Evolutionary conservation across 2,888 invertebrate genomes (phyloP).

Genomic region (Tortricodes alternella): DNA sequence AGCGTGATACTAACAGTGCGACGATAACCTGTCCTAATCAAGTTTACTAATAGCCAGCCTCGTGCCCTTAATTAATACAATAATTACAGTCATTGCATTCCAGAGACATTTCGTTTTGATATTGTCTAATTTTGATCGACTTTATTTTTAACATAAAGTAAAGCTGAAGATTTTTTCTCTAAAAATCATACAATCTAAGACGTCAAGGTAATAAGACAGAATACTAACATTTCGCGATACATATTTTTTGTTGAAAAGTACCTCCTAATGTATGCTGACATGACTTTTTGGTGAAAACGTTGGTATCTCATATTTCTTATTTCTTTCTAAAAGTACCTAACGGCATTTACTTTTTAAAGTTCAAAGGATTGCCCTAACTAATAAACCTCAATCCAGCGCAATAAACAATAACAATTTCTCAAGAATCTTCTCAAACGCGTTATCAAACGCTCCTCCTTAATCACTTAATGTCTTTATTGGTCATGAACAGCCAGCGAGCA

Average conservation of each 20-base stretch:
- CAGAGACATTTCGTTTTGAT: not conserved
- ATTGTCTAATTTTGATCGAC: not conserved
- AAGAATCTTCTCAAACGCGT: conserved; percentile 3
- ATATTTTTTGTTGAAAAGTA: no score
- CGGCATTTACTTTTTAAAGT: no score
- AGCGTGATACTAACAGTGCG: no score
- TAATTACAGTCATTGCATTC: conserved; percentile 21
- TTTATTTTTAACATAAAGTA: not conserved
- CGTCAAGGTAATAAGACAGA: no score
- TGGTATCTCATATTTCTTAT: no score
- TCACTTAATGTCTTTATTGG: conserved; percentile 26
- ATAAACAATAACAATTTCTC: not conserved
- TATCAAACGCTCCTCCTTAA: conserved; percentile 15
- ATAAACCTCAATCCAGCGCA: not conserved
- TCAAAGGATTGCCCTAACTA: no score
- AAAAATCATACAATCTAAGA: no score
- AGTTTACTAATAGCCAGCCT: conserved; percentile 19
- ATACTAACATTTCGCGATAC: no score
- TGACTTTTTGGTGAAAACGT: no score
- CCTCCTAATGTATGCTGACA: no score
- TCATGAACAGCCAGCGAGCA: conserved; percentile 26
- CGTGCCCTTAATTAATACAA: conserved; percentile 22
- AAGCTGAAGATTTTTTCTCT: no score
- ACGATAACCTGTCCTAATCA: conserved; percentile 7
- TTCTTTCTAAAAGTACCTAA: no score